These are phyloP conservation scores for Bagarius yarrelli DNA, from an alignment of 2,113 vertebrate genomes.

Conservation along the genomic window DNA sequence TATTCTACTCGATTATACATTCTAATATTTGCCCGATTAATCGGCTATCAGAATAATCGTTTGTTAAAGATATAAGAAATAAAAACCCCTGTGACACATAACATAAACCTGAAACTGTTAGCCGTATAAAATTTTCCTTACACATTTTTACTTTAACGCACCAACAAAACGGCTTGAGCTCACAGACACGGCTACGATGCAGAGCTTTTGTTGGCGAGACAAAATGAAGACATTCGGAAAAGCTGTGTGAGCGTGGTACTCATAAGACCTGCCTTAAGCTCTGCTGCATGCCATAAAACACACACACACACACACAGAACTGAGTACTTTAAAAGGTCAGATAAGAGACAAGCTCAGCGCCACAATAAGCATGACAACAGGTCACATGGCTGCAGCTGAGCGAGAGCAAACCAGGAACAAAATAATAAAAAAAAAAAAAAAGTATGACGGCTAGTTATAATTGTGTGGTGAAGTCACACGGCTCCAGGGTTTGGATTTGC, in stretches of 20 bases:
- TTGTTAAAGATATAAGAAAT: no score
- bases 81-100: no score
- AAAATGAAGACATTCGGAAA: neutral
- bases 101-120: no score
- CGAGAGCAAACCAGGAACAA: neutral
- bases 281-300: neutral
- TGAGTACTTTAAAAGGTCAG: neutral
- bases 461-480: neutral
- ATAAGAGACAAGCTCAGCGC: neutral
- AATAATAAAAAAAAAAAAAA: neutral
- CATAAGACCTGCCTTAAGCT: neutral
- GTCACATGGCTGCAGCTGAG: neutral
- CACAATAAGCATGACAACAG: conserved; percentile 1
- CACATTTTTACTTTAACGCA: no score
- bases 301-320: neutral
- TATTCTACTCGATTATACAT: no score
- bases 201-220: neutral
- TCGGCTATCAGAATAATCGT: no score
- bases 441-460: neutral
- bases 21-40: no score
- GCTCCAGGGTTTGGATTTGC: neutral
- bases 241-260: neutral
- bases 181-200: neutral
- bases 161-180: no score
- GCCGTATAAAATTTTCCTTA: no score